Conservation (phyloP, 2,888 invertebrate genomes). For the Agonum fuliginosum region DNA sequence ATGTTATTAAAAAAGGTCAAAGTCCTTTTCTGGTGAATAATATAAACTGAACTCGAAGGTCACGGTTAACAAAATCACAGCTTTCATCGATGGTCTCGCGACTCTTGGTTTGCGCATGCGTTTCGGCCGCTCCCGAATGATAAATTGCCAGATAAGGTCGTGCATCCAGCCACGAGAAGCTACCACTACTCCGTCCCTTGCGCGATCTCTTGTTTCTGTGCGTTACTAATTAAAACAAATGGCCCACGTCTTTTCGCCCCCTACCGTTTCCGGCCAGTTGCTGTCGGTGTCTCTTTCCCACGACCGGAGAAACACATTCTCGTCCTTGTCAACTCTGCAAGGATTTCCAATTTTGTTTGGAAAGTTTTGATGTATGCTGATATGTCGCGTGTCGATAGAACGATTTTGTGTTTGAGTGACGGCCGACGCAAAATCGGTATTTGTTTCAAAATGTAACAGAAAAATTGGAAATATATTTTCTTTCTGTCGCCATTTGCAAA, state of each 20-base stretch:
- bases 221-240: conserved; percentile 59
- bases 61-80: conserved; percentile 29
- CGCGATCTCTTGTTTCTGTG: conserved; percentile 56
- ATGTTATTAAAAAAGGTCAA: too few relatives aligned
- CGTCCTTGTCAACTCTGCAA: background rate
- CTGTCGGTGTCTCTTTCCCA: background rate
- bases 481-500: background rate
- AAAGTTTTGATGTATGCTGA: conserved; percentile 39
- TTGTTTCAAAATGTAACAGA: conserved; percentile 7
- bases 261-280: background rate
- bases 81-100: background rate
- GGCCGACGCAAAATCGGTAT: background rate
- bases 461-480: conserved; percentile 8
- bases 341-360: background rate
- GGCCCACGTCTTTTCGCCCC: conserved; percentile 31
- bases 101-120: conserved; percentile 9
- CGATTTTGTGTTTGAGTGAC: conserved; percentile 28
- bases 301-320: background rate
- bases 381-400: conserved; percentile 12
- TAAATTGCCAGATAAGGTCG: conserved; percentile 47
- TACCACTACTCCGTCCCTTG: conserved; percentile 2
- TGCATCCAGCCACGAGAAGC: conserved; percentile 15
- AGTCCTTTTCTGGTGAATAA: too few relatives aligned
- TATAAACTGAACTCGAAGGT: background rate
- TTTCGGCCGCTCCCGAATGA: conserved; percentile 41